Evolutionary conservation across 2,888 invertebrate species (phyloP), one percentile per base, ranked within the genome.

Genomic region (Beris morrisii): DNA sequence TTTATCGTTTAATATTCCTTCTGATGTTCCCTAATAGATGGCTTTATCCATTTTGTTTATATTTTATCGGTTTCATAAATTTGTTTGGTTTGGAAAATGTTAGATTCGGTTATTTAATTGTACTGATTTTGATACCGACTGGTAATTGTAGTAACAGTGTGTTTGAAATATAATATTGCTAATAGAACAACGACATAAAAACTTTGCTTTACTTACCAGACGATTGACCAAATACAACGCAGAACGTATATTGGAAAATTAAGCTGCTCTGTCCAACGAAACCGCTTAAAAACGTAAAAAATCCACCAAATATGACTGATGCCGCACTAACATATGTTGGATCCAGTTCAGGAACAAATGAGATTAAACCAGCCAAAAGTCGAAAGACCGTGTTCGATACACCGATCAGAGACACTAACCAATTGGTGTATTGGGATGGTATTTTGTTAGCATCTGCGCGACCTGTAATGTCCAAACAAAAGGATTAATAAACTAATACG

Each of bases 351-450:
- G 72, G 72, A 57, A 73, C 73, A 64, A 71, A 76, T 28, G 76
- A 78, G 12, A 74, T 44, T 56, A 76, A 73, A 7, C 79, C 78
- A 52, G 75, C 73, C 0, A 70, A 3, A 13, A 75, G 73, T 5
- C 78, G 73, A 7, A 72, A 78, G 2, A 88, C 71, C 0, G 90
- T 88, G 76, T 92, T 93, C 22, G 89, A 84, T 15, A 90, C 82
- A 4, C 93, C 93, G 70, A 93, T 86, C 5, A 87, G 80, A 1
- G 89, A 86, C 46, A 91, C 79, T 31, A 91, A 79, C 71, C 85
- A 83, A 50, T 85, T 83, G 0, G 86, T 83, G 30, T 81, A 74
- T 22, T 77, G 73, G 4, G 75, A 67, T 1, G 81, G 79, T 31
- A 86, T 82, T 1, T 81, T 81, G 46, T 79, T 74, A 5, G 74